Base-by-base conservation (phyloP, 2,113 vertebrate species). In the Herpetotheres cachinnans region DNA sequence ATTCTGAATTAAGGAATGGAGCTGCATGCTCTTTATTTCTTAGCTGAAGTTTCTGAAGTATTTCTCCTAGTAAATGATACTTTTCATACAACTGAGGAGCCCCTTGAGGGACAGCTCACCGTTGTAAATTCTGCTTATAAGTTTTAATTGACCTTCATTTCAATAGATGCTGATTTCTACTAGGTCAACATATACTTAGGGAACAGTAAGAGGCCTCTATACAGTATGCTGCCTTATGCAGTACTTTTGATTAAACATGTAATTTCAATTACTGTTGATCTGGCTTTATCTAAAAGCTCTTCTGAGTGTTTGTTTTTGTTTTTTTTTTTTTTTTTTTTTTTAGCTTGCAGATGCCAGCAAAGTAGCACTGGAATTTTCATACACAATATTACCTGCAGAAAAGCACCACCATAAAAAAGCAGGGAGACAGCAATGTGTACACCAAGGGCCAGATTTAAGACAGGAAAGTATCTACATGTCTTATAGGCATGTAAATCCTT, bases 71-170 rank as follows among this genome's bases (percentile, higher is more conserved):
- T 81, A 38, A 67, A 69, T 76, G 7, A 58, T 34, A 52, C 9
- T 82, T 89, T 84, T 80, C 20, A 16, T 52, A 6, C 7, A 83
- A 46, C 16, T 72, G 25, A 65, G 67, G 29, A 90, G 54, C 8
- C 70, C 66, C 91, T 82, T 65, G 46, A 93, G 82, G 46, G 49
- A 80, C 20, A 87, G 38, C 40, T 94, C 38, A 18, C n/a, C 54
- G 78, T 70, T 71, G 21, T 63, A 89, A 95, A 85, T 85, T 93
- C 36, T 93, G 29, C 38, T 94, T 79, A 82, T 79, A 89, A 85
- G 90, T 90, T 93, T 87, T 87, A 87, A 94, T 95, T 92, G 79
- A 94, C 47, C 44, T 94, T 91, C 95, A 36, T 90, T 97, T 95
- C 72, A 72, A 34, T 77, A 63, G 73, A 61, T 85, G 38, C 21